Percentiles rank a stretch among this genome's conserved stretches.
phyloP scores from a whole-genome alignment of 2,888 invertebrate species.

The Dyspetes luteomarginatus region DNA sequence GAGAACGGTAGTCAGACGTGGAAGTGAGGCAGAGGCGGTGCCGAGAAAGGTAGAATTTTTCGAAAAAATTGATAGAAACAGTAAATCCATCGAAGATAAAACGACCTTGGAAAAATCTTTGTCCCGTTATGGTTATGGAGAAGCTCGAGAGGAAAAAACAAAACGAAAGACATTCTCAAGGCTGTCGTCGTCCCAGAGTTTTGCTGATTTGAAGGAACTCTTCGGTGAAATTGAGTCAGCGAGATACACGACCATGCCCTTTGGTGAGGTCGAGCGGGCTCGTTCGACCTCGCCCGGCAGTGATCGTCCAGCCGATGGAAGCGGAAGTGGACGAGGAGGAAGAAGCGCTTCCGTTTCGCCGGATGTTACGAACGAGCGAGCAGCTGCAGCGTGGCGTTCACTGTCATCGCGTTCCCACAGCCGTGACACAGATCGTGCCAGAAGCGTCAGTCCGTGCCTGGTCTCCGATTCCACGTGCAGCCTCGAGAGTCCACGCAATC shows the following conservation, averaged over 20 bases:
- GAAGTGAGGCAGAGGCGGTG: slow-evolving; percentile 86
- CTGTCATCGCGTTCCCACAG: slow-evolving; percentile 64
- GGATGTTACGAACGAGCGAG: slow-evolving; percentile 79
- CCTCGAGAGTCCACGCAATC: slow-evolving; percentile 88
- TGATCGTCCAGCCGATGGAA: slow-evolving; percentile 68
- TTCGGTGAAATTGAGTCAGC: slow-evolving; percentile 90
- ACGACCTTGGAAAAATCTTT: slow-evolving; percentile 56
- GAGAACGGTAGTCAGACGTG: slow-evolving; percentile 88
- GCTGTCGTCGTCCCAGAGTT: slow-evolving; percentile 87
- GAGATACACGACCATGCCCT: slow-evolving; percentile 85
- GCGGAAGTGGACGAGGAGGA: slow-evolving; percentile 71
- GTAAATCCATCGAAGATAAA: slow-evolving; percentile 81
- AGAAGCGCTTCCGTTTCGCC: slow-evolving; percentile 76
- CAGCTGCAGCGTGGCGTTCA: slow-evolving; percentile 43
- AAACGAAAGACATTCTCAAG: slow-evolving; percentile 69
- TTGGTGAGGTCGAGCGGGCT: slow-evolving; percentile 55
- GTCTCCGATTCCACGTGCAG: slow-evolving; percentile 85
- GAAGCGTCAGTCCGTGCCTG: slow-evolving; percentile 81
- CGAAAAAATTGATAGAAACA: slow-evolving; percentile 87
- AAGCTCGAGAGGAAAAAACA: slow-evolving; percentile 65
- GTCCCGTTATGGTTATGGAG: slow-evolving; percentile 71
- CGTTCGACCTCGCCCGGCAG: slow-evolving; percentile 85
- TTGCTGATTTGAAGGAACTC: slow-evolving; percentile 91
- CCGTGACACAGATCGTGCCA: slow-evolving; percentile 79
- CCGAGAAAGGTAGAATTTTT: slow-evolving; percentile 92